phyloP scores from a whole-genome alignment of 2,797 vertebrate species.

The Rachycentron canadum region DNA sequence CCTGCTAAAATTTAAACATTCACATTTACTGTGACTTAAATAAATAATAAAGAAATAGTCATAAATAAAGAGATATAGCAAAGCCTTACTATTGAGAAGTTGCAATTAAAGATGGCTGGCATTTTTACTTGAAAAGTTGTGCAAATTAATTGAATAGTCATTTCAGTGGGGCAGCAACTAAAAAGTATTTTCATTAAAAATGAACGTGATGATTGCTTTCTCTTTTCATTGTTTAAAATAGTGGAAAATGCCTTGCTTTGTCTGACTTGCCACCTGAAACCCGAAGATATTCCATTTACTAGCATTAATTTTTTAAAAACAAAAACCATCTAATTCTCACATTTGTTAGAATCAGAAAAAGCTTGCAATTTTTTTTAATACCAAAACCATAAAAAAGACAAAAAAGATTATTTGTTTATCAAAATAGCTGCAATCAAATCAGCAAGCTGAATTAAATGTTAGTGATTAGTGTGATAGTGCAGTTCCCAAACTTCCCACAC shows the following conservation, averaged over 20 bases:
- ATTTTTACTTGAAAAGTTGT: background rate
- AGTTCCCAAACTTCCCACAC: too few relatives aligned
- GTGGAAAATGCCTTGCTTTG: background rate
- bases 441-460: too few relatives aligned
- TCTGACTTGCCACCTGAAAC: background rate
- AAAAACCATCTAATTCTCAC: too few relatives aligned
- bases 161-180: background rate
- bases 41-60: too few relatives aligned
- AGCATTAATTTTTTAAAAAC: too few relatives aligned
- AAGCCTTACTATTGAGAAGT: rapidly evolving
- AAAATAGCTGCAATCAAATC: background rate
- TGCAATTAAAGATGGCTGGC: background rate
- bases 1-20: background rate
- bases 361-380: background rate
- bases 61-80: background rate
- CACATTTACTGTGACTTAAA: background rate
- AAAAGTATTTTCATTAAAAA: background rate
- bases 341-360: too few relatives aligned
- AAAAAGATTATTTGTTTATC: background rate
- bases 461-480: too few relatives aligned
- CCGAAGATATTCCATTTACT: background rate
- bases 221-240: background rate
- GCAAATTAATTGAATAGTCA: background rate
- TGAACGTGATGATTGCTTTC: background rate
- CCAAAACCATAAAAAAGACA: background rate